phyloP scores from a whole-genome alignment of 2,888 invertebrate species.

The Saturnia pavonia region DNA sequence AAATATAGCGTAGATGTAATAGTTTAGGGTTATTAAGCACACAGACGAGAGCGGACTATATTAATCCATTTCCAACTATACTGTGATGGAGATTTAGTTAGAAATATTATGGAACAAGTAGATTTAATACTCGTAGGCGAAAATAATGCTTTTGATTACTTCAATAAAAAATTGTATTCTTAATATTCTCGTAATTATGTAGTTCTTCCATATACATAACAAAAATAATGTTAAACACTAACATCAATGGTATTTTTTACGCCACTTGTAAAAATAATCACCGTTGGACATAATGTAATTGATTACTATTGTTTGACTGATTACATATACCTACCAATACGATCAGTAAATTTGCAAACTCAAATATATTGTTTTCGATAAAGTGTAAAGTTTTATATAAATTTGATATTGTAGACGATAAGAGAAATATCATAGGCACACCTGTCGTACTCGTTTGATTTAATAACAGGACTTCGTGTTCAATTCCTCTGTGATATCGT shows the following conservation, averaged over 20 bases:
- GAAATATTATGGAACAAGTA: too few species aligned
- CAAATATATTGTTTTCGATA: background rate
- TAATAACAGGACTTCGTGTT: constrained; percentile 68
- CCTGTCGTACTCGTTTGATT: constrained; percentile 66
- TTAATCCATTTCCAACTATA: too few species aligned
- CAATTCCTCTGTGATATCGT: constrained; percentile 62
- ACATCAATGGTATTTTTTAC: too few species aligned
- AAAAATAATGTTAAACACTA: too few species aligned
- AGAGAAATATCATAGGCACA: constrained; percentile 57
- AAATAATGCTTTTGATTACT: too few species aligned
- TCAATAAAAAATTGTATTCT: too few species aligned
- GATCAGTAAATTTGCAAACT: background rate
- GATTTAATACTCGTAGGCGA: too few species aligned
- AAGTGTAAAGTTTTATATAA: background rate
- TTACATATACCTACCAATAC: background rate
- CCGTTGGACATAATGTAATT: background rate
- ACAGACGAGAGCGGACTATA: too few species aligned
- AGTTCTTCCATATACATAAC: too few species aligned
- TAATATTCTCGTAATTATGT: too few species aligned
- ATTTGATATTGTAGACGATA: constrained; percentile 35
- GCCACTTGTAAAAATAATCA: background rate
- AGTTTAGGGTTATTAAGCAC: background rate
- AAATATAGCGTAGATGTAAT: background rate
- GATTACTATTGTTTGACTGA: background rate
- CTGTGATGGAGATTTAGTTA: too few species aligned